phyloP scores from a whole-genome alignment of 2,888 invertebrate species.

The Rhimphoctona megacephalus region DNA sequence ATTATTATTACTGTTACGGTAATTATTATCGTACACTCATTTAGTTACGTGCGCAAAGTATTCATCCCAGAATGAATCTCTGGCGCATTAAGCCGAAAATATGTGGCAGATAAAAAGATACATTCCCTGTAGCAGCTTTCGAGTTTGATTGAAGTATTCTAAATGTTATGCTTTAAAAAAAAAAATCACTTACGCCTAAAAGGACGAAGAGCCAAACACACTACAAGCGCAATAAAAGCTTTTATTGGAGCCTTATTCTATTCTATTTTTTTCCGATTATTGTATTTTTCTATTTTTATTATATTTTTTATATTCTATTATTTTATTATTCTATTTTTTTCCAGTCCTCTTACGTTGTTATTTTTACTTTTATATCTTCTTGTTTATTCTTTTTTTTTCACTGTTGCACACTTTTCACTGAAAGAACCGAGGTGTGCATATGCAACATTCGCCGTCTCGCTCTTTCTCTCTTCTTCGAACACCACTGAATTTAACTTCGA shows the following conservation, averaged over 20 bases:
- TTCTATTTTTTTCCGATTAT: conserved; percentile 32
- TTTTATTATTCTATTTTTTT: no score
- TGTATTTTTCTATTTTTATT: no score
- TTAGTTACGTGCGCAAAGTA: neutral
- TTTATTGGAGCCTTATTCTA: conserved; percentile 8
- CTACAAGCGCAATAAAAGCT: conserved; percentile 44
- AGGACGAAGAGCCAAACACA: neutral
- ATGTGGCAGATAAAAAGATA: neutral
- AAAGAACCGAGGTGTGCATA: conserved; percentile 57
- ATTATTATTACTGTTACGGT: neutral
- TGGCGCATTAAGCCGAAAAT: neutral
- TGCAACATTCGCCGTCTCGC: conserved; percentile 49
- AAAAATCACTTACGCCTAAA: conserved; percentile 21
- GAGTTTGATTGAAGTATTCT: conserved; percentile 13
- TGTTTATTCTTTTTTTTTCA: conserved; percentile 4
- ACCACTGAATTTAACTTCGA: conserved; percentile 49
- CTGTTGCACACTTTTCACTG: conserved; percentile 42
- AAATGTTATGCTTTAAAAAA: conserved; percentile 39
- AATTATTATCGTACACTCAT: neutral
- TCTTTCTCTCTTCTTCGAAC: conserved; percentile 14
- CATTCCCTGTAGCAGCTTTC: neutral
- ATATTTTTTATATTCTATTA: no score
- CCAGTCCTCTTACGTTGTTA: conserved; percentile 13
- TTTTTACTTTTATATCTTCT: conserved; percentile 4
- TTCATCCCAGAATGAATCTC: conserved; percentile 23